A percentile compares a stretch with the other conserved stretches of the same genome.
Conservation (phyloP, 2,888 invertebrate genomes). For the Eupelmus urozonus region DNA sequence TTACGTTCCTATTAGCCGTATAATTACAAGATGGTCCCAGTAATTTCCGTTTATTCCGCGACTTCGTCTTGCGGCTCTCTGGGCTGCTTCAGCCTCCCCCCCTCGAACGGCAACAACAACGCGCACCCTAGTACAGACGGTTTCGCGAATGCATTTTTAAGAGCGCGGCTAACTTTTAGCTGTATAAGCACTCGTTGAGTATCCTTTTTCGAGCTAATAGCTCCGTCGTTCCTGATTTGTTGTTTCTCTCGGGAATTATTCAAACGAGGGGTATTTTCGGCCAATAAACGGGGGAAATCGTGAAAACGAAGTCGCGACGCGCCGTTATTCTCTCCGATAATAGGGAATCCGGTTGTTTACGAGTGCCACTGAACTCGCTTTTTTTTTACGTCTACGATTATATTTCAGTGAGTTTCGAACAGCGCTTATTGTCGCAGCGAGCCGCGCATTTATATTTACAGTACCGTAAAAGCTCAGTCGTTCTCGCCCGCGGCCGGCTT, state of each 20-base stretch:
- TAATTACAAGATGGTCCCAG: slow-evolving; percentile 78
- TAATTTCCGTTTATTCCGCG: slow-evolving; percentile 77
- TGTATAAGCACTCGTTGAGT: no score
- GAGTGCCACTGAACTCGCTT: slow-evolving; percentile 66
- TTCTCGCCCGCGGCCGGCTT: slow-evolving; percentile 67
- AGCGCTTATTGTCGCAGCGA: slow-evolving; percentile 46
- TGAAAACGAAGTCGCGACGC: slow-evolving; percentile 60
- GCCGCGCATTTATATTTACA: slow-evolving; percentile 65
- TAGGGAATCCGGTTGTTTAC: slow-evolving; percentile 69
- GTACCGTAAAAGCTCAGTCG: slow-evolving; percentile 67
- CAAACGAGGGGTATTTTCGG: slow-evolving; percentile 1
- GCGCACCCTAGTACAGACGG: no score
- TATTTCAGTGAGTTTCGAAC: slow-evolving; percentile 46
- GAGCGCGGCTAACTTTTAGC: slow-evolving; percentile 45
- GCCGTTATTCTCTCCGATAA: slow-evolving; percentile 68
- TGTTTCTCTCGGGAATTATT: no score
- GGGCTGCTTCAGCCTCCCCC: neutral
- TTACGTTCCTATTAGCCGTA: slow-evolving; percentile 78
- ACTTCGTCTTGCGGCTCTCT: slow-evolving; percentile 68
- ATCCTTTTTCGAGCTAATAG: no score
- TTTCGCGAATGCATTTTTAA: slow-evolving; percentile 63
- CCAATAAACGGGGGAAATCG: slow-evolving; percentile 25
- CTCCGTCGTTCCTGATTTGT: no score
- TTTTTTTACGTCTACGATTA: slow-evolving; percentile 48
- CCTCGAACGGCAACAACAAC: slow-evolving; percentile 62